Percentiles rank a stretch among this genome's conserved stretches.
Conservation (phyloP, 2,888 invertebrate species). For the Brachypalpus laphriformis region DNA sequence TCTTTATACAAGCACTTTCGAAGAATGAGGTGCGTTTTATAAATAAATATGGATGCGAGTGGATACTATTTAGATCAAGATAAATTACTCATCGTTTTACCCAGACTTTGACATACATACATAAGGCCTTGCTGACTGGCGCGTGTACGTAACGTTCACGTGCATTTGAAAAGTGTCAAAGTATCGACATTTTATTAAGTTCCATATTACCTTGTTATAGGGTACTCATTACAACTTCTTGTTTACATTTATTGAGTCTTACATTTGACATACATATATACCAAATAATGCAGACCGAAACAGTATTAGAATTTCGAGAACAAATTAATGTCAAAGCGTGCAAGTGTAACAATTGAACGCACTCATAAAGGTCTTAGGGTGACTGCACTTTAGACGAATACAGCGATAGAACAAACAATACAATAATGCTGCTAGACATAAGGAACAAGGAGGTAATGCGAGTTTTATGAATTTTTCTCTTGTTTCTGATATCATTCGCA, state of each 20-base stretch:
- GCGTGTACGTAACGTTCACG: not conserved
- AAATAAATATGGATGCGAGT: not conserved
- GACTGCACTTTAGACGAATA: not conserved
- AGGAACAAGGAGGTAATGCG: not conserved
- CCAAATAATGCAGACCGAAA: conserved; percentile 6
- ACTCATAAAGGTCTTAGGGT: conserved; percentile 1
- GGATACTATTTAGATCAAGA: conserved; percentile 13
- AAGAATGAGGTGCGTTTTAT: conserved; percentile 26
- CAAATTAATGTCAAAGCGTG: conserved; percentile 1
- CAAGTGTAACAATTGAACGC: not conserved
- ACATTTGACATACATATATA: conserved; percentile 1
- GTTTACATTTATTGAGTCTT: conserved; percentile 7
- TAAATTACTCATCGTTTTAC: conserved; percentile 30
- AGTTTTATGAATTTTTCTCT: not conserved
- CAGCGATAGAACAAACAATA: not conserved
- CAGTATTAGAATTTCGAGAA: not conserved
- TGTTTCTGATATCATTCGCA: not conserved
- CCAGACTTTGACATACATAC: not conserved
- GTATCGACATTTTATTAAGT: not conserved
- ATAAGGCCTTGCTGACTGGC: not conserved
- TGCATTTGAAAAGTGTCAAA: not conserved
- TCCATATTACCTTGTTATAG: not conserved
- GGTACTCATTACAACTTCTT: not conserved
- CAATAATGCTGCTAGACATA: not conserved
- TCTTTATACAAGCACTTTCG: not conserved